Base-by-base conservation (phyloP, 1,140 invertebrate genomes). In the Drosophila aff. region DNA sequence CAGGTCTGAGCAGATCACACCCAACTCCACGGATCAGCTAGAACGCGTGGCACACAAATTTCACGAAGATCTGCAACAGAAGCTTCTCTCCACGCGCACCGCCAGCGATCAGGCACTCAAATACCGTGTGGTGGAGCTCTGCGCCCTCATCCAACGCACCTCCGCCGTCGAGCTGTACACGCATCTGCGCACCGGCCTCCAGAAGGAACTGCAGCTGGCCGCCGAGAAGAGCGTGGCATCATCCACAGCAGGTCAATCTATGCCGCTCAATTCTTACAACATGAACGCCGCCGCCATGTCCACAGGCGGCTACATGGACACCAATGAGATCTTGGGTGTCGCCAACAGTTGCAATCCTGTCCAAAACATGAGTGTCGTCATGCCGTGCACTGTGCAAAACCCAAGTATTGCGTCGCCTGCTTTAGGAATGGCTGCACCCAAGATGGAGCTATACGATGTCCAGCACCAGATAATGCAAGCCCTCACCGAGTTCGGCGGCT, bases 1-100 rank as follows among this genome's bases (percentile, higher is more conserved):
- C 49, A 92, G 91, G 91, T 91, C 90, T 9, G 91, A 92, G 46
- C 85, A 84, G 40, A 71, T 91, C 11, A 82, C 87, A 40, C 86
- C 86, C 9, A 85, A 76, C 50, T 82, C 82, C 11, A 44, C 82
- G 16, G 83, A 91, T 55, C 72, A 82, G 36, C 67, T 82, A 40
- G 89, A 92, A 52, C 85, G 75, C n/a, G 67, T 85, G 31, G 85
- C 89, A 7, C 69, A 59, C 33, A 74, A 86, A 55, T 92, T 92
- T 62, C 87, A 81, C 79, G 91, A 91, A 55, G 91, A 92, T 69
- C 69, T 92, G 31, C 83, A 92, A 57, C 80, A 87, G 38, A 92
- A 92, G 64, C 78, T 92, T 3, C 50, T 92, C 10, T 78, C 82
- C 5, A 82, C 90, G 5, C 87, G 86, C 43, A 80, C 76, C 26